Evolutionary conservation across 2,888 invertebrate genomes (phyloP), one percentile per base, ranked within the genome.

Genomic region (Pollenia griseotomentosa): DNA sequence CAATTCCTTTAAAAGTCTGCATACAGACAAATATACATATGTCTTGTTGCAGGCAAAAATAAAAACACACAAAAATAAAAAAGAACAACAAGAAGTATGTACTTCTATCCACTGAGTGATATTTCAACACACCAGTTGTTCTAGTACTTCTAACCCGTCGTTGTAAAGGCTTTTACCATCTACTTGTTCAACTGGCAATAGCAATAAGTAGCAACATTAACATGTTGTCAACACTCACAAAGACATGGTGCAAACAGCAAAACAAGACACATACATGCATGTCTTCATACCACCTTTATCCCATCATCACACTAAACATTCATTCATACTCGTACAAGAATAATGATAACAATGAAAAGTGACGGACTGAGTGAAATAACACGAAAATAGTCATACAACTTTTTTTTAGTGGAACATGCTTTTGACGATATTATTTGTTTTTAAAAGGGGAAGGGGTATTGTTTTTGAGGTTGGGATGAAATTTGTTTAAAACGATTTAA

Each of bases 271-370:
- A 71, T 44, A 12, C 12, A 74, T 42, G 14, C 65, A 73, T 46
- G 46, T 42, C 44, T 51, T 48, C 44, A 42, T 46, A 61, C 61
- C 55, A 73, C 19, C 80, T 10, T 33, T 33, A 33, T 33, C 33
- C 33, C 33, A 33, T 44, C 12, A 40, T 9, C 14, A 40, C 16
- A 71, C 16, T 55, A 23, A 53, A 65, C 55, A 71, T 4, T 33
- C 33, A 33, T 33, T 33, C 33, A 4, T 33, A 33, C 33, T 33
- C 6, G 33, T 33, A 33, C 33, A 33, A 33, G 33, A 33, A 59
- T 63, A 57, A 80, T 83, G 55, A 81, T 66, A 80, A 73, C 81
- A 80, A 87, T 87, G 73, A 87, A 73, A 81, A 55, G n/a, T 85
- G 84, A 80, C 53, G 61, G 51, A 71, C 66, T 51, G 71, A 55